Evolutionary conservation across 1,140 invertebrate species (phyloP), one percentile per base, ranked within the genome.

Genomic region (Drosophila murphyi): DNA sequence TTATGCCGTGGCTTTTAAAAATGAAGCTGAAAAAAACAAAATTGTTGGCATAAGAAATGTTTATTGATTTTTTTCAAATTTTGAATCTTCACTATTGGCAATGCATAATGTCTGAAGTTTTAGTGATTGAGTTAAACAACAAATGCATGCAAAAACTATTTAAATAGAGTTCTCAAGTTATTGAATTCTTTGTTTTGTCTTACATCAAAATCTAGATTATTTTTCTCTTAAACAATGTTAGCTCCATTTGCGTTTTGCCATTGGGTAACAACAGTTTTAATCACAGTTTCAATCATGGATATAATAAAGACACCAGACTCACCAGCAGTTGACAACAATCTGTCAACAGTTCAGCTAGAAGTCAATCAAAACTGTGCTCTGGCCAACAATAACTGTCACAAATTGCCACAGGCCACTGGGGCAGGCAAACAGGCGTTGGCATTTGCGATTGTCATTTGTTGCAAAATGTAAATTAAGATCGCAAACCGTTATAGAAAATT

Each of bases 311-410:
- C 47, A 54, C 10, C 5, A 10, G 31, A 20, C 12, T 28, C 12
- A 20, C 47, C 31, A 32, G 20, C 32, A 39, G 48, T 69, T 48
- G 52, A 28, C 51, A 64, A 43, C 68, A 68, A 83, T 78, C 70
- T 78, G 71, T 78, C 81, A 78, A 59, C 51, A 35, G 69, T 63
- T 80, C 35, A 63, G 73, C 64, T 68, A 64, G 61, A 69, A 85
- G 74, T 75, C 74, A 88, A 88, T 88, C 85, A 83, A 83, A 90
- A 89, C 71, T 65, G 72, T 71, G 54, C 51, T 41, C 54, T 35
- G 35, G 41, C 67, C 68, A 72, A 87, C 79, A 87, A 82, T 87
- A 74, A 83, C 67, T 72, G 85, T 72, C 80, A 76, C 80, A 80
- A 88, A 80, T 89, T 85, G 76, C 54, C 60, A 76, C 76, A 62